A percentile compares a stretch with the other conserved stretches of the same genome.
These are phyloP conservation scores for Aricia artaxerxes DNA, from an alignment of 2,888 invertebrate species.

Conservation along the genomic window DNA sequence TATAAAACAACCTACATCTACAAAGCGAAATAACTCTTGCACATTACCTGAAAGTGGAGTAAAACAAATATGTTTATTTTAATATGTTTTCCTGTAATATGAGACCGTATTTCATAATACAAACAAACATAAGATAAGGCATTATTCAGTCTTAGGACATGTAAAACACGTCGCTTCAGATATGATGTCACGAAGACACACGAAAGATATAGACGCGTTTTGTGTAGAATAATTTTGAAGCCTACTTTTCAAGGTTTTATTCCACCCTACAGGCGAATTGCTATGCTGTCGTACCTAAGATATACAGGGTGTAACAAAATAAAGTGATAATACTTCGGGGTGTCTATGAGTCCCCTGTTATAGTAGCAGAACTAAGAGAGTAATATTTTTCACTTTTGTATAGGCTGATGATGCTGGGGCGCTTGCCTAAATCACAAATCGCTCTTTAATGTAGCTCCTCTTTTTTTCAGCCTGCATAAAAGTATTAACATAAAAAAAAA, in stretches of 20 bases:
- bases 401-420: no score
- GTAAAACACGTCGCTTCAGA: neutral
- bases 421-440: no score
- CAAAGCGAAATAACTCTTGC: neutral
- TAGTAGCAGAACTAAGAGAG: no score
- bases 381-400: no score
- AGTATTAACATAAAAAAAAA: no score
- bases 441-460: no score
- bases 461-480: no score
- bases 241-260: neutral
- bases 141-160: constrained; percentile 3
- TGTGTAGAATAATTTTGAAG: neutral
- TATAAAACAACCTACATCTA: neutral
- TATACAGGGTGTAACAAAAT: no score
- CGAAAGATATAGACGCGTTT: neutral
- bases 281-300: no score
- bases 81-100: neutral
- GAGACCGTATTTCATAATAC: neutral
- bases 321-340: no score
- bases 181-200: neutral
- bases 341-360: no score
- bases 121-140: neutral
- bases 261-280: neutral
- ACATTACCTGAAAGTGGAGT: neutral
- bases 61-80: constrained; percentile 3